Percentiles rank a stretch among this genome's conserved stretches.
These are phyloP conservation scores for Poecile montanus DNA, from an alignment of 2,797 vertebrate species.

Conservation along the genomic window DNA sequence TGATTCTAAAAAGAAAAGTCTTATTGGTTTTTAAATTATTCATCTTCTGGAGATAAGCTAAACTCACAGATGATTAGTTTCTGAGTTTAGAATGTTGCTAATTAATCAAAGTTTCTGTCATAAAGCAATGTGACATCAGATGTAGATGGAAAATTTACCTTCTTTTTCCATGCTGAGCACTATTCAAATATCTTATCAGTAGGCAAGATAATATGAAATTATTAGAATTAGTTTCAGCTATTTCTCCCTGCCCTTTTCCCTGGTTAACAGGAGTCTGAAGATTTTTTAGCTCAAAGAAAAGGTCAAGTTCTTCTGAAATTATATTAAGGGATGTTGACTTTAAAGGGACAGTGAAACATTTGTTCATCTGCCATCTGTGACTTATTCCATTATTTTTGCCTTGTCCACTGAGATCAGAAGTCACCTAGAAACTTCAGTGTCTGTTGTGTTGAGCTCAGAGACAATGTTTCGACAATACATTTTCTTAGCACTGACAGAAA, in stretches of 20 bases:
- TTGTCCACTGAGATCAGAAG: neutral
- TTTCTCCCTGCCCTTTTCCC: neutral
- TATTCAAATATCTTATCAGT: neutral
- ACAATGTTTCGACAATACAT: neutral
- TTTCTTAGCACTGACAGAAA: neutral
- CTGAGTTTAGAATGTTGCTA: neutral
- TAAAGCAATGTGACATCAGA: neutral
- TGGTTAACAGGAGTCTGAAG: neutral
- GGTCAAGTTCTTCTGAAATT: neutral
- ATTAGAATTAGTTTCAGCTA: neutral
- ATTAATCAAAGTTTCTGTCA: constrained; percentile 1
- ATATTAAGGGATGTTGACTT: neutral
- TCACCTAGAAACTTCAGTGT: neutral
- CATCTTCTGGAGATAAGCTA: neutral
- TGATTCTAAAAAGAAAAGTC: neutral
- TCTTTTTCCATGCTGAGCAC: neutral
- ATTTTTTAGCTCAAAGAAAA: neutral
- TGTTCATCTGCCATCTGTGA: neutral
- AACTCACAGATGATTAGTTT: neutral
- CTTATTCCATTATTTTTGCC: neutral
- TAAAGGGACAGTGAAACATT: neutral
- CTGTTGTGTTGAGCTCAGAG: neutral
- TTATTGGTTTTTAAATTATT: neutral
- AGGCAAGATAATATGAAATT: neutral
- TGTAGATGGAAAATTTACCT: neutral